Base-by-base conservation (phyloP, 2,888 invertebrate species). In the Caenorhabditis sp. region DNA sequence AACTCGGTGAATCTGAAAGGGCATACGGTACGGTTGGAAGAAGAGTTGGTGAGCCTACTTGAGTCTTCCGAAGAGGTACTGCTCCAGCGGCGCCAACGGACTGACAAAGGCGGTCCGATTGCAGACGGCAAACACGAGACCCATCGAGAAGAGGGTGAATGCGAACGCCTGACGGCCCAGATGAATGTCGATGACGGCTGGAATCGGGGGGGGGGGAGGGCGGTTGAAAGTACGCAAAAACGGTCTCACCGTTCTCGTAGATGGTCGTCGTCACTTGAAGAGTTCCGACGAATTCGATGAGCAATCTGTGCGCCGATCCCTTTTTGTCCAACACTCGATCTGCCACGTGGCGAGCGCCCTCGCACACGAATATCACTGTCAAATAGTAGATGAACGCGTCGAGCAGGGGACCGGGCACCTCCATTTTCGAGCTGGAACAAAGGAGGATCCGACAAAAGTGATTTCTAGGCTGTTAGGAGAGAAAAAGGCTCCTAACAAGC, bases 201-300 rank as follows among this genome's bases (percentile, higher is more conserved):
- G 20, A 80, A 73, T 15, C 30, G 22, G 6, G 43, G 11, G 15
- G 8, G n/a, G n/a, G n/a, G n/a, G n/a, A n/a, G n/a, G n/a, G n/a
- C n/a, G n/a, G n/a, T n/a, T n/a, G n/a, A n/a, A n/a, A n/a, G n/a
- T n/a, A 50, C 11, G 11, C 13, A 3, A 32, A 20, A 32, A 45
- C 26, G 8, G 2, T 32, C 66, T 26, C 2, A 79, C 81, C 81
- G 70, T 81, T 79, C 32, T 81, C 81, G 48, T 77, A 78, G 26
- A 81, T 68, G n/a, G 79, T 79, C 6, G 78, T 74, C 4, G 76
- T 76, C 4, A 81, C 72, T 22, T 79, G 77, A 8, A 78, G 56
- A 2, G 81, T 81, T 46, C 75, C 81, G 2, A 81, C 53, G 26
- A 81, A 73, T 24, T 81, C 81, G 41, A 81, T 79, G 26, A 70